phyloP scores from a whole-genome alignment of 2,888 invertebrate species.

The Limnephilus lunatus region DNA sequence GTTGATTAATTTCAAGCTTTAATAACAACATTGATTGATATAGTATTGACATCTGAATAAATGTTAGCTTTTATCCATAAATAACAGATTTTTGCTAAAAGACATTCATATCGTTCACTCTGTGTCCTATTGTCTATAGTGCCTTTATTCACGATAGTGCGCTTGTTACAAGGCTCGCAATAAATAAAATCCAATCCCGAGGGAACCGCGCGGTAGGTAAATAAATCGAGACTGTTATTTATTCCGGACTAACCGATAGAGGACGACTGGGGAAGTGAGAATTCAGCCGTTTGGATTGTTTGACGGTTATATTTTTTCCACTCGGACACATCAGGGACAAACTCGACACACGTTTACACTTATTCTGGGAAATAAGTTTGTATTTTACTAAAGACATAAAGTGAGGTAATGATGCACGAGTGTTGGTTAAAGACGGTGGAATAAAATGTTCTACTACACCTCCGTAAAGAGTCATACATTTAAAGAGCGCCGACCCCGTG shows the following conservation, averaged over 20 bases:
- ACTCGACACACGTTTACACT: neutral
- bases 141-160: neutral
- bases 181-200: neutral
- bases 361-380: neutral
- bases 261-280: neutral
- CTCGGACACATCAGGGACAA: neutral
- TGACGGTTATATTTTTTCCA: neutral
- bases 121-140: neutral
- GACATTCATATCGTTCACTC: neutral
- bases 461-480: neutral
- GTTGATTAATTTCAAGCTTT: neutral
- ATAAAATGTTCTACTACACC: neutral
- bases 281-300: constrained; percentile 16
- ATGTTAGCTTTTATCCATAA: neutral
- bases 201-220: neutral
- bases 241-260: constrained; percentile 8
- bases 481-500: neutral
- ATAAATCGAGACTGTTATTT: neutral
- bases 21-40: neutral
- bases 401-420: neutral
- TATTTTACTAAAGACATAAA: neutral
- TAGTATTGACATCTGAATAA: neutral
- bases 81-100: neutral
- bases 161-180: neutral
- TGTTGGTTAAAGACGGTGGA: neutral